Evolutionary conservation across 2,113 vertebrate species (phyloP).

Genomic region (Pomatorhinus ruficollis): DNA sequence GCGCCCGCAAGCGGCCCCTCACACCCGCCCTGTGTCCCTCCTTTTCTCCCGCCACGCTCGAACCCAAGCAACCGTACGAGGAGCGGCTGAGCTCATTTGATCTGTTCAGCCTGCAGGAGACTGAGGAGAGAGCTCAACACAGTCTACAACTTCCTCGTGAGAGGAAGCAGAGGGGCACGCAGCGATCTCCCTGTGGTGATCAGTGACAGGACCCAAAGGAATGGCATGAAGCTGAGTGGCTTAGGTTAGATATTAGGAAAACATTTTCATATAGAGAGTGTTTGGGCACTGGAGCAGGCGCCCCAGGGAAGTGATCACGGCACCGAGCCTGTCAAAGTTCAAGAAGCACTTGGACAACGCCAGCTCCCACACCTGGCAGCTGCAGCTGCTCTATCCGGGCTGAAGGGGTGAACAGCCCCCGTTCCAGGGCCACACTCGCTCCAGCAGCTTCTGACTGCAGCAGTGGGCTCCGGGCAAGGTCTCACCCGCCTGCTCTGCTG

Average conservation of each 20-base stretch:
- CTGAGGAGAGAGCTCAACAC: no score
- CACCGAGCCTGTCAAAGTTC: background rate
- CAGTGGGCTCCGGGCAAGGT: background rate
- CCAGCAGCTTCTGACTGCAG: background rate
- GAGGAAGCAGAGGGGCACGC: background rate
- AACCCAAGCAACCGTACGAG: fast-evolving
- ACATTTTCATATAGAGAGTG: background rate
- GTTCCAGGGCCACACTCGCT: background rate
- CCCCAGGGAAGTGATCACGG: background rate
- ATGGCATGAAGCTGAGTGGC: background rate
- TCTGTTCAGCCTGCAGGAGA: background rate
- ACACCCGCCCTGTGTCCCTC: fast-evolving
- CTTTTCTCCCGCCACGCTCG: background rate
- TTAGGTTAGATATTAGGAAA: background rate
- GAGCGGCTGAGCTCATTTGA: background rate
- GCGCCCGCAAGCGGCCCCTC: background rate
- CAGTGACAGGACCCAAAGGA: background rate
- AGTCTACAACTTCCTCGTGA: background rate
- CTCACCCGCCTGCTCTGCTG: background rate
- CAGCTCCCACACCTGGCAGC: no score
- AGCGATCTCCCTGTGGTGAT: background rate
- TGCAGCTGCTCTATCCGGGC: fast-evolving
- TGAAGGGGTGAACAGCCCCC: fast-evolving
- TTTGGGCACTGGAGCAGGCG: background rate
- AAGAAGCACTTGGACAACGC: background rate